Conservation (phyloP, 2,797 vertebrate species). For the Pogonophryne albipinna region DNA sequence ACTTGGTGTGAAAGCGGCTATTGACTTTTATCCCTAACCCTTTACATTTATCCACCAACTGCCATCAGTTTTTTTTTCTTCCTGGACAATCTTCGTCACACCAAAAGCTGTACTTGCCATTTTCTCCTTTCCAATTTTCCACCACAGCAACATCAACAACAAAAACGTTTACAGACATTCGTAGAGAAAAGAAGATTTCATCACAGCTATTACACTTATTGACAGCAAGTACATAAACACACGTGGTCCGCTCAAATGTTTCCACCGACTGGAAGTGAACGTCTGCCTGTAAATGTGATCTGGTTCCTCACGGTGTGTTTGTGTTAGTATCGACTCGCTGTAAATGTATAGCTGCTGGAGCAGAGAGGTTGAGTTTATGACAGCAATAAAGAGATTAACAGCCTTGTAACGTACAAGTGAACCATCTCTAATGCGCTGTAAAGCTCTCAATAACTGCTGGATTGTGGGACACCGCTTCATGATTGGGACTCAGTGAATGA, state of each 20-base stretch:
- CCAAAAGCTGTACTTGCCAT: neutral
- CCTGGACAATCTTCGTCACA: neutral
- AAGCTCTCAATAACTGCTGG: conserved; percentile 33
- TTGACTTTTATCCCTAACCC: neutral
- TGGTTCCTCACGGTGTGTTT: conserved; percentile 1
- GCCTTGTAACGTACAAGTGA: conserved; percentile 48
- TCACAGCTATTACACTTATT: neutral
- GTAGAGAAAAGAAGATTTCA: conserved; percentile 8
- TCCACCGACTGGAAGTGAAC: conserved; percentile 2
- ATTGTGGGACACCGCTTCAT: conserved; percentile 16
- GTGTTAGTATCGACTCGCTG: conserved; percentile 29
- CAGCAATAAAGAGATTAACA: conserved; percentile 67
- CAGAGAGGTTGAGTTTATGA: conserved; percentile 55
- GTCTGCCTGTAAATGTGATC: conserved; percentile 28
- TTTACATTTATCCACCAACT: neutral
- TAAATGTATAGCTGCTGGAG: conserved; percentile 20
- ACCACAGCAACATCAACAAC: conserved; percentile 2
- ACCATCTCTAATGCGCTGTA: conserved; percentile 52
- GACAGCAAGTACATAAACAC: neutral
- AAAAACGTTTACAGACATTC: neutral
- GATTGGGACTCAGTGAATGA: neutral
- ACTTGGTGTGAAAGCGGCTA: too few species aligned
- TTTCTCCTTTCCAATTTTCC: conserved; percentile 1
- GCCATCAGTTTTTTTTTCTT: neutral
- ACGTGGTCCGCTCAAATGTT: neutral